These are phyloP conservation scores for Saturnia pavonia DNA, from an alignment of 2,888 invertebrate species.

Conservation along the genomic window DNA sequence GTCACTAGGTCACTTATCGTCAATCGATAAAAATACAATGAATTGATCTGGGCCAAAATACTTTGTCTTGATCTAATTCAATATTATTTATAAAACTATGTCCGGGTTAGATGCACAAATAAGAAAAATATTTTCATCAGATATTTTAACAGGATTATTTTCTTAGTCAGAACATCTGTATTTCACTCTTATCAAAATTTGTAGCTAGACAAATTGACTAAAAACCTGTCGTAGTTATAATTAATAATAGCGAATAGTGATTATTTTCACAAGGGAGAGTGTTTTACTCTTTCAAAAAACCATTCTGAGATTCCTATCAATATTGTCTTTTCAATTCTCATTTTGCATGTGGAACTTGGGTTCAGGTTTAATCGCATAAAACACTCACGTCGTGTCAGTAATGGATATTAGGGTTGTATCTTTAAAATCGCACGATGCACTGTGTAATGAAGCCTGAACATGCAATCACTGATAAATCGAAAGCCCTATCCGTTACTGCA, in stretches of 20 bases:
- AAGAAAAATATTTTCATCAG: too few relatives aligned
- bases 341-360: background rate
- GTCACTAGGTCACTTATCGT: background rate
- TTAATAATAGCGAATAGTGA: too few relatives aligned
- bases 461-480: conserved; percentile 44
- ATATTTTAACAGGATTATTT: background rate
- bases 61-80: background rate
- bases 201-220: too few relatives aligned
- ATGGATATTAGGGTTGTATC: background rate
- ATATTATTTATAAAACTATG: too few relatives aligned
- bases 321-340: too few relatives aligned
- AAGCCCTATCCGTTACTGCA: background rate
- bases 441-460: conserved; percentile 40
- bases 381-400: background rate
- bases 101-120: too few relatives aligned
- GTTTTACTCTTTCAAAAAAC: too few relatives aligned
- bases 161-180: too few relatives aligned
- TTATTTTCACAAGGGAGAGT: too few relatives aligned
- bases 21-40: background rate
- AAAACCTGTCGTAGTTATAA: too few relatives aligned
- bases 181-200: too few relatives aligned
- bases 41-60: background rate
- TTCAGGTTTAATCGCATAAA: conserved; percentile 5
- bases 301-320: too few relatives aligned
- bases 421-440: conserved; percentile 30